Base-by-base conservation (phyloP, 2,888 invertebrate genomes). In the Oscheius myriophilus region DNA sequence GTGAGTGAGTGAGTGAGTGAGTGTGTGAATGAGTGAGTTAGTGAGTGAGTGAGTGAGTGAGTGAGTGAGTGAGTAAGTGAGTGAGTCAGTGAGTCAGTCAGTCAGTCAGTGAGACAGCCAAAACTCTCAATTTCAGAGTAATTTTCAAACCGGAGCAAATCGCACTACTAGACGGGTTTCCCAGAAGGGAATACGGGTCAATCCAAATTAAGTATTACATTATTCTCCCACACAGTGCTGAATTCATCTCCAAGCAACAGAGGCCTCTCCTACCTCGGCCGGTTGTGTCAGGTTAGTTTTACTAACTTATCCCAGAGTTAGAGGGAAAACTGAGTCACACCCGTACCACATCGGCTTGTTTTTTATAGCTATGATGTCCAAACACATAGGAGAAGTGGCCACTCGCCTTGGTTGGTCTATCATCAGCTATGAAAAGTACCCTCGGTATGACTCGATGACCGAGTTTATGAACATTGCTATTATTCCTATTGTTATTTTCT, bases 401-500 rank as follows among this genome's bases (percentile, higher is more conserved):
- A 79, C 79, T 53, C 73, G 79, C 11, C 72, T 84, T 3, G 83
- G 84, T 9, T 84, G 84, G 84, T 76, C 80, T 25, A 77, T 84
- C 16, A 62, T 83, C 6, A 73, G 79, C 14, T 77, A 78, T 66
- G 84, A 84, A 65, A 78, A 73, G 58, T 84, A 83, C 63, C 84
- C 84, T 2, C 74, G 85, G 4, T 85, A 77, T 65, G 82, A 83
- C 46, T 68, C 78, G 16, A 81, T 83, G 67, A 85, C 85, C 25
- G 84, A 82, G 41, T 85, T 85, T 62, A 85, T 85, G 84, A 85
- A 85, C 64, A 79, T 82, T 41, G 82, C 82, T 18, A 78, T 85
- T 26, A 82, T 85, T 62, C 85, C 85, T 4, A 85, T 85, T 23
- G 82, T 82, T 6, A 69, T 85, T 11, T 74, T 83, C 53, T 83